Evolutionary conservation across 2,113 vertebrate species (phyloP), one percentile per base, ranked within the genome.

Genomic region (Lepisosteus osseus): DNA sequence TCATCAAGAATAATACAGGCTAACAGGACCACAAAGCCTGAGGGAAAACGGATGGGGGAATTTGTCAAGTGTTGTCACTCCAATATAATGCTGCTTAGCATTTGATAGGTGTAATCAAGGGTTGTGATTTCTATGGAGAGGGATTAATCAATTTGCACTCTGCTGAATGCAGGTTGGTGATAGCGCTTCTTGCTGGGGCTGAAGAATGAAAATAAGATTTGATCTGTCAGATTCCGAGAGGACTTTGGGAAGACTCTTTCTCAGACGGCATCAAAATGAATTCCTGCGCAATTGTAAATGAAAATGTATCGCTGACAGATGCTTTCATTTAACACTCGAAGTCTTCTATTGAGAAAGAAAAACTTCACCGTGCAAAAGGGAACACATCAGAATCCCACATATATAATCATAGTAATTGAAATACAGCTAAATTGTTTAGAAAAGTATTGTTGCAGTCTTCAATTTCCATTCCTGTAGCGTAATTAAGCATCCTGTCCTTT

Each of bases 71-170:
- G 91, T 92, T 94, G 93, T 95, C 92, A 92, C 88, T 90, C 84
- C 85, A 85, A 93, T 93, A 93, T 95, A 96, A 95, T 95, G 91
- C 94, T 92, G 95, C 94, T 94, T 95, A 95, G 88, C 89, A 90
- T 92, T 90, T 94, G 94, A 95, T 93, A 90, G 93, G 91, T 89
- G 86, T 95, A 94, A 98, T 96, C 95, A 95, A 92, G 92, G 90
- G 92, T 87, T 89, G 93, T 90, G 95, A 91, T 92, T 92, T 92
- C 93, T 92, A 84, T 91, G 88, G 89, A 90, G 82, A 74, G 80
- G 94, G 92, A 92, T 94, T 94, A 94, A 93, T 94, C 91, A 90
- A 80, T 94, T 90, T 93, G 85, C 91, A 86, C 83, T 80, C 83
- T 82, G 84, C 86, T 88, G 92, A 92, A 91, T 90, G 89, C 82